Percentiles rank a stretch among this genome's conserved stretches.
These are phyloP conservation scores for Cotesia chilonis DNA, from an alignment of 1,140 invertebrate genomes.

Conservation along the genomic window DNA sequence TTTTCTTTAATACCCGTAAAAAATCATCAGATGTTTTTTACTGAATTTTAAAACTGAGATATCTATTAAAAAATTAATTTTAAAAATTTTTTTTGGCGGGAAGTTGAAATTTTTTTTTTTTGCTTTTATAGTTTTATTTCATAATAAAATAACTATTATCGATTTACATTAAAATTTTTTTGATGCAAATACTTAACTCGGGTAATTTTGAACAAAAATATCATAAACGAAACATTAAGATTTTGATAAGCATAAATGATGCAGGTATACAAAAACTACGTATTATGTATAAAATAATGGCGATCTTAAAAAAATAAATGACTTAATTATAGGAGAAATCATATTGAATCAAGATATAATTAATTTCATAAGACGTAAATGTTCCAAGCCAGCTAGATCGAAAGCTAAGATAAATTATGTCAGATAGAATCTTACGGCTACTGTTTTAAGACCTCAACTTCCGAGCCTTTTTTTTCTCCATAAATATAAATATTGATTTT, in stretches of 20 bases:
- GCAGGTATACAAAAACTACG: neutral
- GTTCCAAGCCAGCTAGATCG: conserved; percentile 19
- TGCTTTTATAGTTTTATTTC: neutral
- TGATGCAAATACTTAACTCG: no score
- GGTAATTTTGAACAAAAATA: conserved; percentile 1
- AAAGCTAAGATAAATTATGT: conserved; percentile 30
- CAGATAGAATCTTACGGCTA: conserved; percentile 26
- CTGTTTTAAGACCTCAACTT: conserved; percentile 15
- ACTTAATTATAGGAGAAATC: conserved; percentile 15
- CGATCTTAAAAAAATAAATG: neutral
- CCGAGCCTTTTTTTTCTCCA: neutral
- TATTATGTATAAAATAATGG: neutral
- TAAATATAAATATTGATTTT: neutral
- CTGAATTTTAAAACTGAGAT: no score
- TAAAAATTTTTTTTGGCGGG: no score
- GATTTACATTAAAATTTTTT: no score
- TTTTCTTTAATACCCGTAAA: no score
- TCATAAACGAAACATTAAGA: no score
- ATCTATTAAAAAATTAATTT: no score
- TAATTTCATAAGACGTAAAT: neutral
- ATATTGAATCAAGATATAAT: neutral
- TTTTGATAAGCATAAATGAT: conserved; percentile 1
- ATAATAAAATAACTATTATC: neutral
- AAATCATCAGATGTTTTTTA: no score
- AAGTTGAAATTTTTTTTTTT: neutral